Base-by-base conservation (phyloP, 2,113 vertebrate species). In the Ptilonorhynchus violaceus region DNA sequence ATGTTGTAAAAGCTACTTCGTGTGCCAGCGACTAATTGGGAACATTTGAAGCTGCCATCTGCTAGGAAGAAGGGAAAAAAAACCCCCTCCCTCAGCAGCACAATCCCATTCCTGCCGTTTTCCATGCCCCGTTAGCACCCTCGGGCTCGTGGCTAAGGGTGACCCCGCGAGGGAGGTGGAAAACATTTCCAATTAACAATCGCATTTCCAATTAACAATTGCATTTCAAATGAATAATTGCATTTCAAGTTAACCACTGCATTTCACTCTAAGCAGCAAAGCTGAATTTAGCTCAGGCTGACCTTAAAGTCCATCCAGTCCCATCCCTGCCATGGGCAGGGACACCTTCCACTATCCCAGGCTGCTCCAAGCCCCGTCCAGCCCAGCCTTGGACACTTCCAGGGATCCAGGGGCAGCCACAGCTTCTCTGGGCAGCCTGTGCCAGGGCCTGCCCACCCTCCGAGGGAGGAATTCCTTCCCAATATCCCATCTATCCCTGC, bases 41-140 rank as follows among this genome's bases (percentile, higher is more conserved):
- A 93, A 78, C 52, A 86, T 90, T 72, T 62, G 84, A 95, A 93
- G 47, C 55, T 35, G 49, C 94, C 94, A 95, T 87, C 83, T 96
- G 96, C 68, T 73, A 41, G 37, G 76, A 42, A 62, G 28, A 53
- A 69, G n/a, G 70, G 22, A 44, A 44, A 10, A 66, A 62, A 46
- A 47, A 78, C 2, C 15, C 2, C 15, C 22, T 56, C 2, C 15
- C 22, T 56, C 41, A 60, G 15, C 49, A 73, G 67, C 25, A 42
- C 58, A 56, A 44, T 35, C 9, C 62, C 39, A n/a, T 76, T 46
- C 46, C 46, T 46, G 46, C 74, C 46, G 18, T 79, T 95, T 89
- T 33, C 52, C 60, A 47, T 47, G 44, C 44, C 82, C 88, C 58
- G 70, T 66, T 37, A 73, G 50, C 78, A 69, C n/a, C 70, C 63